Base-by-base conservation (phyloP, 37 sponge, comb jelly and placozoan genomes). In the Aplysina aerophoba region DNA sequence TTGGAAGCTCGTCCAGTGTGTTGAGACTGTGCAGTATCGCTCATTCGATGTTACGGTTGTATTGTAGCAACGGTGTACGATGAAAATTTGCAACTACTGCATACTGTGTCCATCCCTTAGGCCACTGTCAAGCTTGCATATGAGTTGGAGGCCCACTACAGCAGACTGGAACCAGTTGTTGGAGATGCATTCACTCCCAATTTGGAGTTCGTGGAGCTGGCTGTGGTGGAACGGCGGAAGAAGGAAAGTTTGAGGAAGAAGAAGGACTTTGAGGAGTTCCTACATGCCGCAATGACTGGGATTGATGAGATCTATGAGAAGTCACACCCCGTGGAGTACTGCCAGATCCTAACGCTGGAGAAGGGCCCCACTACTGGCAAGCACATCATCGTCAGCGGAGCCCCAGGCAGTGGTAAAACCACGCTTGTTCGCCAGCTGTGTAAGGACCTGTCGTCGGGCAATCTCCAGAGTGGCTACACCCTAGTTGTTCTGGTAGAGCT, bases 321-420 rank as follows among this genome's bases (percentile, higher is more conserved):
- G n/a, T n/a, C n/a, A n/a, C n/a, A n/a, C n/a, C 19, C 71, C 2
- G 34, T 69, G 1, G 6, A 11, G 28, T 69, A 69, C 34, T 5
- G 71, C 17, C 17, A 30, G 17, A 69, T 69, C 34, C 34, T 69
- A 1, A 16, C 17, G 12, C 30, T 69, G 1, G n/a, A n/a, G n/a
- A 27, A 30, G 15, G n/a, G n/a, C n/a, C 63, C 63, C 27, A 27
- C 27, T 62, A 3, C 71, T 69, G 78, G 78, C n/a, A 75, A 75
- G 25, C 78, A 54, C 0, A 41, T 75, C 39, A 41, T 75, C 20
- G 41, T 75, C 44, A 41, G 78, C 12, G 78, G 78, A 44, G 78
- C 78, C 2, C 78, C 78, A 41, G 78, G 78, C n/a, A 40, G 78
- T 75, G 78, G 78, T 19, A 75, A 75, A 54, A 75, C 38, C 24